Evolutionary conservation across 1,140 invertebrate species (phyloP).

Genomic region (Sarcophaga peregrina): DNA sequence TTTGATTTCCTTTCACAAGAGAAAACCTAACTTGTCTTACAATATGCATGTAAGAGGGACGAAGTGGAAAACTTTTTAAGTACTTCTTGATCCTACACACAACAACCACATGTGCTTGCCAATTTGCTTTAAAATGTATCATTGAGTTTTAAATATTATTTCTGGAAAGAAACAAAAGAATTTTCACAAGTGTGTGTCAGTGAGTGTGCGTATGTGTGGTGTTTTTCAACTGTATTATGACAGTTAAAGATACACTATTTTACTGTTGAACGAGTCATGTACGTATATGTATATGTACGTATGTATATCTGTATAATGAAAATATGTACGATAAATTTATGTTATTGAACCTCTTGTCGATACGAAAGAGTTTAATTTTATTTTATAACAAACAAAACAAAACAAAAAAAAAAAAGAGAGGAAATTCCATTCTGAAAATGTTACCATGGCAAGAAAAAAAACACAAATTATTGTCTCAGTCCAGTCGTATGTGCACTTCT

Average conservation of each 20-base stretch:
- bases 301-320: too few species aligned
- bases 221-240: background rate
- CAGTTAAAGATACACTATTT: background rate
- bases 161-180: background rate
- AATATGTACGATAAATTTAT: too few species aligned
- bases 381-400: too few species aligned
- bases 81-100: background rate
- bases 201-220: background rate
- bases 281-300: too few species aligned
- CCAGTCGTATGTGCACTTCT: too few species aligned
- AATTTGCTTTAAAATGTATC: background rate
- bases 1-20: background rate
- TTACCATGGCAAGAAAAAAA: too few species aligned
- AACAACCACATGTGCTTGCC: too few species aligned
- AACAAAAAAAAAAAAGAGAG: too few species aligned
- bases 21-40: background rate
- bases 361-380: background rate
- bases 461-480: too few species aligned
- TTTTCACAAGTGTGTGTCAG: background rate
- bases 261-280: too few species aligned
- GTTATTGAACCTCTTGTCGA: background rate
- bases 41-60: background rate
- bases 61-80: background rate
- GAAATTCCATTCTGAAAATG: too few species aligned
- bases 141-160: background rate